Evolutionary conservation across 2,888 invertebrate genomes (phyloP), one percentile per base, ranked within the genome.

Genomic region (Ametastegia equiseti): DNA sequence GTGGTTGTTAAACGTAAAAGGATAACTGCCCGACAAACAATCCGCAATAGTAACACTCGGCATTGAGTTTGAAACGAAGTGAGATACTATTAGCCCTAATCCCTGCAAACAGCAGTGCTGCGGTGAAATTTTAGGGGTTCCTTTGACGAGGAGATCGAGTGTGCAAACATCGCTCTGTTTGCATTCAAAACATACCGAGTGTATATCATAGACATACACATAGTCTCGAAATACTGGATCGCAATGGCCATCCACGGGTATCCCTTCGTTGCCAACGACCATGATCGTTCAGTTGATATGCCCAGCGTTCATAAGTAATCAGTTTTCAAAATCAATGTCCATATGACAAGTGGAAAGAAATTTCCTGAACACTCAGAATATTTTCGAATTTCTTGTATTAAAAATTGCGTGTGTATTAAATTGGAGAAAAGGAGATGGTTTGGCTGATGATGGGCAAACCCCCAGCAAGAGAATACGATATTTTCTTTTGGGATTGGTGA

Each of bases 401-500:
- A 67, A 67, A 39, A 7, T n/a, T n/a, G n/a, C 39, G 65, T 19
- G 47, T 30, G 47, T 45, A 42, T 36, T 33, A 36, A 36, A 71
- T 27, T 47, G 1, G 27, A 15, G 47, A n/a, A 47, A 30, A 45
- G 6, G 47, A 71, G 42, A 67, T 36, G 19, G 19, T 67, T 71
- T 71, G 47, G 45, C 33, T 42, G 75, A 33, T 30, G 36, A 33
- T 54, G 36, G 45, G 3, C 13, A 6, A 23, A 47, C 27, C 42
- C 23, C 15, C 33, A 11, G 33, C 27, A 54, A 75, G 75, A 54
- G 75, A 77, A 81, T 81, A 42, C 75, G n/a, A 77, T 77, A 73
- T 81, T 81, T 81, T 81, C 73, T 65, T 81, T 63, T 71, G 42
- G 81, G 81, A 81, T 81, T 77, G 60, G 63, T 50, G 60, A 57